Evolutionary conservation across 2,888 invertebrate genomes (phyloP), one percentile per base, ranked within the genome.

Genomic region (Pherbina coryleti): DNA sequence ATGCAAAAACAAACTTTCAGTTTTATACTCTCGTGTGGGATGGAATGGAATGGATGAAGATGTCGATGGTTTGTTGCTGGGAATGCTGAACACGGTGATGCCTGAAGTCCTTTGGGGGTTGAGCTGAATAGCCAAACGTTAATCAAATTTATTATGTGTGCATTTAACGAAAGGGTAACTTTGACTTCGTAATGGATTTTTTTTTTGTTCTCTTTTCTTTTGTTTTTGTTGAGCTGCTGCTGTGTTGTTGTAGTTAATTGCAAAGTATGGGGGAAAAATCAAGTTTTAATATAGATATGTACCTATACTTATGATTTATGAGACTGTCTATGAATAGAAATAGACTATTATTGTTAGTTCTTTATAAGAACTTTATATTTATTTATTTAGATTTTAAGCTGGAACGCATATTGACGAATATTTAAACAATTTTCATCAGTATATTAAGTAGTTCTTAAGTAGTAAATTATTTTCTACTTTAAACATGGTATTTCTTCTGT

Each of bases 141-240:
- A 74, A 74, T 74, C 62, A 74, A 74, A 74, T 74, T 74, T 74
- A 74, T 49, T 74, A 62, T 62, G 51, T 51, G 51, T 25, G 69
- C 28, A 28, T 25, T n/a, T 14, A 57, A 60, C 37, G 34, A 72
- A 72, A 57, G 72, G 72, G 72, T 72, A 37, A 55, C 57, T 72
- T 60, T 25, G 57, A 19, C 19, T 55, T 55, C 44, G 31, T 72
- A 60, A 72, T 57, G 22, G 72, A 72, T 19, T 72, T 72, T 19
- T 7, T 4, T 53, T 3, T 34, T 31, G 14, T 19, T 49, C 14
- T 49, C 22, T 4, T 8, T 19, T n/a, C 7, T 60, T 5, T 17
- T 60, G 25, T 25, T 60, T 5, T 22, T 22, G 60, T 60, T 67
- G 57, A 25, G 14, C 44, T 44, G 22, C 44, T 44, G 44, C 19